These are phyloP conservation scores for Tinamus major DNA, from an alignment of 2,797 vertebrate genomes.

Conservation along the genomic window DNA sequence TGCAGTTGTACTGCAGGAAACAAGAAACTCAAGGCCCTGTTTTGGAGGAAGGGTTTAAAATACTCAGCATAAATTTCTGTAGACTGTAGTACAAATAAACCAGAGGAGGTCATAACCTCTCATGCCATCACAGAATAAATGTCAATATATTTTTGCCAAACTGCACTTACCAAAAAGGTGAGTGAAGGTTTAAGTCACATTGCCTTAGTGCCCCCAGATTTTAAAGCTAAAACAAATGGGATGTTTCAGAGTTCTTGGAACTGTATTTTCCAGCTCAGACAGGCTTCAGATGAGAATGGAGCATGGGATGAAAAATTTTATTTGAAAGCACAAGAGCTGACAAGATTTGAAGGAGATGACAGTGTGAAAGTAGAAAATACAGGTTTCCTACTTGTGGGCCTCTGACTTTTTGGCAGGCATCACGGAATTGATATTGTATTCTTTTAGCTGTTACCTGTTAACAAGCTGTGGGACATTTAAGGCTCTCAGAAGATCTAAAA, in stretches of 20 bases:
- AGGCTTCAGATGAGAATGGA: neutral
- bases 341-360: neutral
- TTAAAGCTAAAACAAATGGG: neutral
- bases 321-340: neutral
- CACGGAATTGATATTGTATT: neutral
- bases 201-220: neutral
- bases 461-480: neutral
- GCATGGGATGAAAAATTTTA: neutral
- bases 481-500: neutral
- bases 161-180: neutral
- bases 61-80: neutral
- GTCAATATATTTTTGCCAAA: neutral
- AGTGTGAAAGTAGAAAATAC: neutral
- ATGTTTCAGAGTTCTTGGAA: neutral
- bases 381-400: neutral
- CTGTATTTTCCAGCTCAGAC: rapidly evolving
- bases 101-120: neutral
- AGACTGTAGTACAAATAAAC: neutral
- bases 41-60: neutral
- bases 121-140: neutral
- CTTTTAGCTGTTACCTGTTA: neutral
- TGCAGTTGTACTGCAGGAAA: neutral
- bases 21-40: neutral
- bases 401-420: neutral
- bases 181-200: neutral